Percentiles rank a stretch among this genome's conserved stretches.
Conservation (phyloP, 2,888 invertebrate genomes). For the Drosophila diplacantha region DNA sequence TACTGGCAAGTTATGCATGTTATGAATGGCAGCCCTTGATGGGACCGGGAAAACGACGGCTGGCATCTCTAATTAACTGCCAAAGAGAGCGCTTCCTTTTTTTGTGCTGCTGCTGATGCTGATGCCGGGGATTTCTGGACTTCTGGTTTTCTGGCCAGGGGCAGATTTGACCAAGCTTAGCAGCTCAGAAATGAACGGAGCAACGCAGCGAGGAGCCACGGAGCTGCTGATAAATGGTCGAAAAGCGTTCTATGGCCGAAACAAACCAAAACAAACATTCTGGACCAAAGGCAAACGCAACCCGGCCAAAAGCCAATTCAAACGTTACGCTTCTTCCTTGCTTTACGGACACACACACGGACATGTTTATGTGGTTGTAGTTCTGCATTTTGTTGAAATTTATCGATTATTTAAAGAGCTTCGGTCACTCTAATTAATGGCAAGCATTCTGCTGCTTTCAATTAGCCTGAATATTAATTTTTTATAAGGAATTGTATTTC, state of each 20-base stretch:
- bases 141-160: constrained; percentile 12
- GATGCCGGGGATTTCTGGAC: constrained; percentile 6
- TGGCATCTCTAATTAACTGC: constrained; percentile 42
- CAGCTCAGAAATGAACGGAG: constrained; percentile 12
- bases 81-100: background rate
- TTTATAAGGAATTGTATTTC: background rate
- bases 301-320: constrained; percentile 38
- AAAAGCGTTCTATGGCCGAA: constrained; percentile 27
- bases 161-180: constrained; percentile 25
- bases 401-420: background rate
- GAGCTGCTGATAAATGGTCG: constrained; percentile 45
- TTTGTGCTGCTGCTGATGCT: constrained; percentile 3
- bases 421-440: constrained; percentile 1
- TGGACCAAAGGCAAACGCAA: constrained; percentile 26
- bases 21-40: constrained; percentile 38
- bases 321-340: constrained; percentile 34
- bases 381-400: background rate
- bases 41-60: background rate
- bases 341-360: background rate
- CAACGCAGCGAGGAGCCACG: background rate
- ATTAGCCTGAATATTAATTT: background rate
- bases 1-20: background rate
- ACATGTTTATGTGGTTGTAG: constrained; percentile 8
- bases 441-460: background rate
- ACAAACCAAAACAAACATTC: constrained; percentile 18